phyloP scores from a whole-genome alignment of 2,888 invertebrate genomes.

The Stratiomys singularior region DNA sequence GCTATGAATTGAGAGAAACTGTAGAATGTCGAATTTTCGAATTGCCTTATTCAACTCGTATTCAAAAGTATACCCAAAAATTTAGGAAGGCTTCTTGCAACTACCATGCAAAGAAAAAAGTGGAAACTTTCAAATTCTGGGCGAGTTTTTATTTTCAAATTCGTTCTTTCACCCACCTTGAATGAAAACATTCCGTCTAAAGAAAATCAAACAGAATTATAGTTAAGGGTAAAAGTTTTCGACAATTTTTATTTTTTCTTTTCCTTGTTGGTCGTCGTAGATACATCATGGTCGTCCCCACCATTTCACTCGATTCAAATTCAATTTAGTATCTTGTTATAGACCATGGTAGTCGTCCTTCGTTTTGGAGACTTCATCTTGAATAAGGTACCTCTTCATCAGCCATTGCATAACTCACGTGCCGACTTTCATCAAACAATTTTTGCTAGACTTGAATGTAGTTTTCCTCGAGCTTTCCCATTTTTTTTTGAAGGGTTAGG shows the following conservation, averaged over 20 bases:
- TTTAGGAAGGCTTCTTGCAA: no score
- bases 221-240: background rate
- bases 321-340: constrained; percentile 14
- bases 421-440: constrained; percentile 8
- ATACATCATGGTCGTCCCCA: background rate
- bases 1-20: no score
- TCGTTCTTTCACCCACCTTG: background rate
- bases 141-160: background rate
- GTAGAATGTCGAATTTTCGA: no score
- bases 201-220: background rate
- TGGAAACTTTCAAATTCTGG: background rate
- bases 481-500: background rate
- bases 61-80: no score
- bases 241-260: background rate
- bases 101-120: no score
- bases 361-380: background rate
- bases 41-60: no score
- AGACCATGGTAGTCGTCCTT: background rate
- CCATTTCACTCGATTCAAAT: constrained; percentile 27
- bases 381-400: background rate
- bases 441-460: background rate
- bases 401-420: constrained; percentile 19
- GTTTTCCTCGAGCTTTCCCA: background rate
- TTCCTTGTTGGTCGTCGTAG: background rate
- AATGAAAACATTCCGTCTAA: background rate